Conservation (phyloP, 2,113 vertebrate species). For the Suncus etruscus region DNA sequence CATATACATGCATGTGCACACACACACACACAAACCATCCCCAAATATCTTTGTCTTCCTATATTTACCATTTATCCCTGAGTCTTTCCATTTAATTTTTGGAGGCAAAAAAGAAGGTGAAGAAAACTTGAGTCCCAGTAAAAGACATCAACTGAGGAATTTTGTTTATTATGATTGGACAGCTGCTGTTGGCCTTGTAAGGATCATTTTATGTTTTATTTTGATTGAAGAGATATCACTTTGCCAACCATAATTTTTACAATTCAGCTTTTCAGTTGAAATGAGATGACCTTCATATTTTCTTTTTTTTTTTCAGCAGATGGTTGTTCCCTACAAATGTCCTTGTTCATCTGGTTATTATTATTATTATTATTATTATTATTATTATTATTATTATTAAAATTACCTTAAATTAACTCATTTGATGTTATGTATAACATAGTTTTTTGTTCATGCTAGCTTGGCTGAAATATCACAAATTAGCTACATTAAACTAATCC, state of each 20-base stretch:
- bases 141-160: conserved; percentile 88
- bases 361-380: background rate
- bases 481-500: conserved; percentile 38
- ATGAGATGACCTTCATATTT: conserved; percentile 82
- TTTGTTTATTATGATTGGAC: conserved; percentile 90
- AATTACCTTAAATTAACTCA: conserved; percentile 58
- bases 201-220: conserved; percentile 91
- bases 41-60: conserved; percentile 75
- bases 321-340: conserved; percentile 74
- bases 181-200: conserved; percentile 85
- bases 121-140: conserved; percentile 85
- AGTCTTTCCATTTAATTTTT: conserved; percentile 83
- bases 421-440: conserved; percentile 57
- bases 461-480: conserved; percentile 40
- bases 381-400: background rate
- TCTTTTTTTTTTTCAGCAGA: conserved; percentile 67
- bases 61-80: conserved; percentile 72
- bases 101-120: conserved; percentile 82
- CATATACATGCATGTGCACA: background rate
- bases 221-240: conserved; percentile 89
- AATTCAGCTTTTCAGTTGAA: conserved; percentile 84
- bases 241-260: conserved; percentile 87
- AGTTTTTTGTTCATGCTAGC: conserved; percentile 42
- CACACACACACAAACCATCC: conserved; percentile 72
- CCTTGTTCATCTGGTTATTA: conserved; percentile 68